Base-by-base conservation (phyloP, 2,888 invertebrate genomes). In the Malacosoma neustria region DNA sequence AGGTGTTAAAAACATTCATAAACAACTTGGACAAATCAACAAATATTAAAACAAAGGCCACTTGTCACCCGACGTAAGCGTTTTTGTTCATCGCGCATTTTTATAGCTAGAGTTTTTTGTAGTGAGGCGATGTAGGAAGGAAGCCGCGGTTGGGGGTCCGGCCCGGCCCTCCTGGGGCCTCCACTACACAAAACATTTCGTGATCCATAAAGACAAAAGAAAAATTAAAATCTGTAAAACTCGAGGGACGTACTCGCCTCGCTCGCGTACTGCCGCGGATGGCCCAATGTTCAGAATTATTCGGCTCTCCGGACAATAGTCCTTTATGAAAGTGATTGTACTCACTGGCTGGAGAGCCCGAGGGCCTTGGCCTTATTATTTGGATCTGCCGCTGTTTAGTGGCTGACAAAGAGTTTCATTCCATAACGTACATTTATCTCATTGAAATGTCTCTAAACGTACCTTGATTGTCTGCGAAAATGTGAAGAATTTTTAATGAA, bases 201-300 rank as follows among this genome's bases (percentile, higher is more conserved):
- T 84, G 84, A 82, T 81, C 77, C 79, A 73, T 70, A 81, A 80
- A 84, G 80, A 84, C 82, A 85, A 84, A 85, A 84, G 80, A 68
- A 82, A 76, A 77, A 76, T 81, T 77, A 73, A 77, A 79, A 75
- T 76, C 70, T 72, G 72, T 76, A 66, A 69, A 72, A 63, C 72
- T 75, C 72, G 61, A 60, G 67, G 65, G 66, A 67, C 61, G 59
- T 54, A 54, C 57, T 57, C n/a, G 54, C 54, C 58, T 51, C 46
- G 47, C 48, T 48, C 50, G 45, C 46, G 33, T 36, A 31, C 14
- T 33, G 32, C 33, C 14, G 48, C 43, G 43, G n/a, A n/a, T n/a
- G n/a, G n/a, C n/a, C n/a, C n/a, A n/a, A n/a, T n/a, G n/a, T n/a
- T n/a, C n/a, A n/a, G n/a, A n/a, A n/a, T n/a, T n/a, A n/a, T n/a